These are phyloP conservation scores for Littorina saxatilis DNA, from an alignment of 1,140 invertebrate genomes.

Conservation along the genomic window DNA sequence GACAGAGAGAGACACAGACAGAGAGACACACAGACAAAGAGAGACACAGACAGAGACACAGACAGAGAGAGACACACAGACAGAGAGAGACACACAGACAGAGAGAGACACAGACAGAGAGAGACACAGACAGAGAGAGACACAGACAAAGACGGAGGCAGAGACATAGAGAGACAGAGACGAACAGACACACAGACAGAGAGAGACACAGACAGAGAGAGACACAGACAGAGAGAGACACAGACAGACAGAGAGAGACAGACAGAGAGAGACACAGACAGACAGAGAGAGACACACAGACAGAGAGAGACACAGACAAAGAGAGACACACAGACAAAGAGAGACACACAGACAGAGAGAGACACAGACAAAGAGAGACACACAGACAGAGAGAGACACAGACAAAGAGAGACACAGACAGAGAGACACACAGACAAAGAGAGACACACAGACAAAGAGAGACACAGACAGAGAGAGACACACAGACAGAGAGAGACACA, in stretches of 20 bases:
- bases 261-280: no score
- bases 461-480: background rate
- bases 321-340: background rate
- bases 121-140: conserved; percentile 8
- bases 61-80: conserved; percentile 1
- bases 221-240: background rate
- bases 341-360: conserved; percentile 14
- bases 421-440: background rate
- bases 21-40: background rate
- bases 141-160: background rate
- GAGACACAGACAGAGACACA: background rate
- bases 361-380: background rate
- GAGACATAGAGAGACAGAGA: background rate
- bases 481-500: background rate
- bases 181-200: background rate
- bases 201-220: background rate
- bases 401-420: background rate
- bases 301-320: no score
- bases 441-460: background rate
- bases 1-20: no score
- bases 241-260: no score
- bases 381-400: conserved; percentile 3
- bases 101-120: background rate
- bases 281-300: no score
- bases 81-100: background rate